Base-by-base conservation (phyloP, 2,888 invertebrate genomes). In the Megalurothrips usitatus region DNA sequence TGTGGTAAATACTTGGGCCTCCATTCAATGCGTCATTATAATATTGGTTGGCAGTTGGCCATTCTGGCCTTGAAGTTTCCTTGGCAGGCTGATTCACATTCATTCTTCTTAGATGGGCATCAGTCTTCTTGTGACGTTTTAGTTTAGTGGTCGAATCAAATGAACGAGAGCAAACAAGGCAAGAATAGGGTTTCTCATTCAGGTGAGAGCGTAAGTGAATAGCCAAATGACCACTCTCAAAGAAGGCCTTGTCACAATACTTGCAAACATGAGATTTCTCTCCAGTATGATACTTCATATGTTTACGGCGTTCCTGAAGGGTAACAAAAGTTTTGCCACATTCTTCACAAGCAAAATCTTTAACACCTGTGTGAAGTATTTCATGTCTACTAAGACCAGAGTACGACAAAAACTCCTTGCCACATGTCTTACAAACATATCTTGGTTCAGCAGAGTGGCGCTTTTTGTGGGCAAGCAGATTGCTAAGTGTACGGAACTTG, bases 321-420 rank as follows among this genome's bases (percentile, higher is more conserved):
- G 68, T 75, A 8, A 75, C 68, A 75, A 75, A 75, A 26, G 68
- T 75, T 75, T 75, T 75, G 12, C 68, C 68, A 75, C 68, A 75
- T 26, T 75, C 68, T 1, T 75, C 68, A 75, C 68, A 75, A 26
- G 68, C 68, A 75, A 75, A 75, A 10, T 75, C 68, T 75, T 75
- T 75, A 0, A 75, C 68, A 75, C 68, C 68, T 26, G 68, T 75
- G 26, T 75, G 68, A 26, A 75, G 68, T 75, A 75, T 75, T 26
- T 75, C 68, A 26, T 75, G 68, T 75, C 68, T 9, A 75, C 23
- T 26, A 26, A 75, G 26, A 26, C 68, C 68, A 75, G 68, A 75
- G 12, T 23, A 75, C 26, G 68, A 75, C 26, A 75, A 75, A 75
- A 75, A 75, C 23, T 75, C 68, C 23, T 75, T 75, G 23, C 68